Base-by-base conservation (phyloP, 1,140 invertebrate genomes). In the Whitmania pigra region DNA sequence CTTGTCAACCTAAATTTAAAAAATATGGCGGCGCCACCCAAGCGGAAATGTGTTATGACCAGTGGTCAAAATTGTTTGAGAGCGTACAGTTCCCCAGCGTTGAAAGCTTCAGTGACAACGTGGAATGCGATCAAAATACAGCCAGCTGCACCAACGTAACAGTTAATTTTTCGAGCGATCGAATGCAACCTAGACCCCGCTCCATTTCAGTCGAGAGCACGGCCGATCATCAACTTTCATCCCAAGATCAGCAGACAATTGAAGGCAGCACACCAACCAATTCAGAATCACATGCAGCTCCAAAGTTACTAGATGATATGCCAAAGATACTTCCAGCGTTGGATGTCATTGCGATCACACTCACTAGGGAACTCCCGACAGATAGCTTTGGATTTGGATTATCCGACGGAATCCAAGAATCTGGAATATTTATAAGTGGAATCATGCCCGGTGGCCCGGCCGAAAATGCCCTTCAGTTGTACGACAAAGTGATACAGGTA, bases 401-500 rank as follows among this genome's bases (percentile, higher is more conserved):
- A 63, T 63, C 57, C 1, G 29, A 63, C 29, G 57, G 57, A 63
- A 31, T 63, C 9, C 4, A 63, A 7, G 57, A 63, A 31, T 31
- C 57, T n/a, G 57, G 57, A 22, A 31, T 63, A 31, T 63, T 63
- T 15, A 31, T 63, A 13, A 25, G 57, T 18, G 57, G 57, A 22
- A 63, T 63, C 20, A 63, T 63, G 57, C 22, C 57, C 22, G 57
- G 57, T 0, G 57, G 57, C 1, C 22, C 57, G 11, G 57, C 57
- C 20, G 57, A 63, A 25, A 17, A 63, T n/a, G 29, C 18, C 9
- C 57, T 63, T 20, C 13, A 63, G 18, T 0, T 63, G 29, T 63
- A 63, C 57, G 57, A 63, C 57, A 63, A 63, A 63, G 15, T 63
- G 9, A 22, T 63, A 13, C 57, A 63, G 57, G 57, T 63, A 22